These are phyloP conservation scores for Malurus elegans DNA, from an alignment of 2,113 vertebrate species.

Conservation along the genomic window DNA sequence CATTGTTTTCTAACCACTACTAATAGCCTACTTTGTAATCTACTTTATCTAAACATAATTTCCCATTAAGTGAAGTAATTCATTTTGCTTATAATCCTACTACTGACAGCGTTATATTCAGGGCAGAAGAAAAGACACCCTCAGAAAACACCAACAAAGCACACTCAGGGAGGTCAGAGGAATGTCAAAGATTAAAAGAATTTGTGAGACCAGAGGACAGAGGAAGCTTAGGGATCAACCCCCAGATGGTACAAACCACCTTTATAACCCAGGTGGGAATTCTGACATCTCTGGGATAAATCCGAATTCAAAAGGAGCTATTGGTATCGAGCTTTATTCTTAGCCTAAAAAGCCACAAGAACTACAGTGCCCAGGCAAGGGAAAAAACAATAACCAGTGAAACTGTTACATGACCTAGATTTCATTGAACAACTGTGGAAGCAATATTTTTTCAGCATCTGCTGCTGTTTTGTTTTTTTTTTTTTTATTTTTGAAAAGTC, in stretches of 20 bases:
- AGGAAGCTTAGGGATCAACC: not conserved
- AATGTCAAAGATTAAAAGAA: not conserved
- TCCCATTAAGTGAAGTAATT: slow-evolving; percentile 52
- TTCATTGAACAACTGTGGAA: not conserved
- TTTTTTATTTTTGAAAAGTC: not conserved
- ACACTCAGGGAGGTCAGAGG: not conserved
- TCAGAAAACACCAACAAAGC: not conserved
- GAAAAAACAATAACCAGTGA: not conserved
- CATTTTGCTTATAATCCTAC: slow-evolving; percentile 34
- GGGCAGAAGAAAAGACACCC: not conserved
- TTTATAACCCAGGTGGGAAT: not conserved
- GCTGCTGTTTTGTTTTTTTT: not conserved
- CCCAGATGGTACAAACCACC: not conserved
- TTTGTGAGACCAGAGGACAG: not conserved
- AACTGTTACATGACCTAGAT: slow-evolving; percentile 55
- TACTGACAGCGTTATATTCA: not conserved
- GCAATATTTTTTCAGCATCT: slow-evolving; percentile 7
- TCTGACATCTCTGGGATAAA: not conserved
- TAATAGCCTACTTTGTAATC: slow-evolving; percentile 52
- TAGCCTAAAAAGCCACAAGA: slow-evolving; percentile 5
- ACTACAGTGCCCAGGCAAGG: not conserved
- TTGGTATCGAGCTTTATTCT: not conserved
- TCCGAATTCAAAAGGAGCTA: not conserved
- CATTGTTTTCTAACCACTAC: slow-evolving; percentile 42
- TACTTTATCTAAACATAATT: slow-evolving; percentile 57